Evolutionary conservation across 2,113 vertebrate species (phyloP), one percentile per base, ranked within the genome.

Genomic region (Anhinga rufa): DNA sequence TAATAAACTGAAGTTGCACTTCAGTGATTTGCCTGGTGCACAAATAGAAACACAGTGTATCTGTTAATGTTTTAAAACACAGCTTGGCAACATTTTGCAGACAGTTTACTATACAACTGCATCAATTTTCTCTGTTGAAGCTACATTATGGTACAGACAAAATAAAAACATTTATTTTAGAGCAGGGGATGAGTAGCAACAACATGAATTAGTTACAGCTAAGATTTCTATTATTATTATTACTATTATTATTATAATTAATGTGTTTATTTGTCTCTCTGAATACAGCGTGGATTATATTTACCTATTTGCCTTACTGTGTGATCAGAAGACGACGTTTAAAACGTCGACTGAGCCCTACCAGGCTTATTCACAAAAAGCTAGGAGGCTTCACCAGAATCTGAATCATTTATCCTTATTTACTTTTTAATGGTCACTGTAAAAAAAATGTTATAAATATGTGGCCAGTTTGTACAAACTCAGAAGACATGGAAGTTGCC

Each of bases 161-260:
- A 94, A 94, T 40, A 75, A 88, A 93, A 94, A 42, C 55, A 83
- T 75, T 90, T 89, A 29, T 94, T 93, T 91, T 49, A 79, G 70
- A 87, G 51, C 66, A 69, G 7, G 6, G 49, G 57, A 78, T 85
- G 44, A 94, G 57, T 24, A 61, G 54, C 74, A 92, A 49, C n/a
- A 79, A 61, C 25, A 57, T 76, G 66, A 92, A 86, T 86, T 66
- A 91, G 65, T 62, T 85, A 80, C 84, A 91, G 80, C 46, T 84
- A 76, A 68, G 68, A 76, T 58, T 85, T 82, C 81, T 85, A 49
- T 89, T 95, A 65, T 66, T 78, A 38, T 66, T 78, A n/a, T 66
- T 85, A 49, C 87, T 95, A 65, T 66, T 78, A 38, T 66, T 78
- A n/a, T 66, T 78, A 38, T 87, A 82, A 95, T 83, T 83, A 90